These are phyloP conservation scores for Halocynthia roretzi DNA, from an alignment of 23 tunicate species.

Conservation along the genomic window DNA sequence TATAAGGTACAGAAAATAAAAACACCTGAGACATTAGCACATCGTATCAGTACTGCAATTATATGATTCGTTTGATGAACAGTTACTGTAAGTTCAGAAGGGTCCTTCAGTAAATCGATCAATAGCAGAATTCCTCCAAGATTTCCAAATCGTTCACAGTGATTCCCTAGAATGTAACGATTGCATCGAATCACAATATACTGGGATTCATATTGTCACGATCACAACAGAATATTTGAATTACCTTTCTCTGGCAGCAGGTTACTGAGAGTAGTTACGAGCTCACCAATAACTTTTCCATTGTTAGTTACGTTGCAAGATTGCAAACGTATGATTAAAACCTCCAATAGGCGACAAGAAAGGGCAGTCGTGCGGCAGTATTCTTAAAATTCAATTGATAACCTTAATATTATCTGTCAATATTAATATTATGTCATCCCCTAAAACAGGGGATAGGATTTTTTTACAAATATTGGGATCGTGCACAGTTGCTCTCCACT, in stretches of 20 bases:
- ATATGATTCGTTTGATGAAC: constrained; percentile 12
- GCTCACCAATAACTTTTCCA: background rate
- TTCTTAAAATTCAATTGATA: background rate
- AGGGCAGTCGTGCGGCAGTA: constrained; percentile 1
- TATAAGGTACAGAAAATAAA: background rate
- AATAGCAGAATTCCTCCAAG: constrained; percentile 11
- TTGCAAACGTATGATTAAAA: constrained; percentile 3
- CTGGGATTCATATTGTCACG: background rate
- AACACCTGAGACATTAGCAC: constrained; percentile 13
- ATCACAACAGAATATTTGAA: background rate
- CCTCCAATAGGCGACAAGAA: constrained; percentile 5
- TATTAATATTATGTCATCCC: no score
- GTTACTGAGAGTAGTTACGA: constrained; percentile 8
- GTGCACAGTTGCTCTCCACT: no score
- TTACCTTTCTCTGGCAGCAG: constrained; percentile 10
- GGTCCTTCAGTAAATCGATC: background rate
- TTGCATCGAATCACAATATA: background rate
- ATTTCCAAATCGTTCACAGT: constrained; percentile 10
- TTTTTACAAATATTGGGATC: no score
- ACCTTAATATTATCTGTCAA: no score
- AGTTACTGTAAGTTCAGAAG: background rate
- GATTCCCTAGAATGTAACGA: background rate
- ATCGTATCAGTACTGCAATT: background rate
- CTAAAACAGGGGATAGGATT: no score
- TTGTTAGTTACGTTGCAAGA: background rate